Base-by-base conservation (phyloP, 2,113 vertebrate genomes). In the Panthera tigris region DNA sequence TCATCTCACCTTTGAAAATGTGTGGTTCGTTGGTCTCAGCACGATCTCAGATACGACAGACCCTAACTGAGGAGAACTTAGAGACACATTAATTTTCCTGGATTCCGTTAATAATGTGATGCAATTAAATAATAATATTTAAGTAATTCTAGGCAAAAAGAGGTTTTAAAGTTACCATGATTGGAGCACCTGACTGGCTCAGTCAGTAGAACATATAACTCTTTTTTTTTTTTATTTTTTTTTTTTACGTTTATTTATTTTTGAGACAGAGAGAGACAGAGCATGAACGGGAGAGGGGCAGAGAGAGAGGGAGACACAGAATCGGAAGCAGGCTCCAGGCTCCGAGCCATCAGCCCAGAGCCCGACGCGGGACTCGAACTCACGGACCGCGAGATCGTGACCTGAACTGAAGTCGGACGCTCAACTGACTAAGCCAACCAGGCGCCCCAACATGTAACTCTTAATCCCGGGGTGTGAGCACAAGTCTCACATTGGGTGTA, bases 81-180 rank as follows among this genome's bases (percentile, higher is more conserved):
- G 41, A 96, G 41, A 80, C 39, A 33, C 18, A 97, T 87, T 89
- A 66, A 94, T n/a, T 18, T 21, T 71, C 95, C 73, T 2, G 45
- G 25, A 76, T 76, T 11, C 12, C 66, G 82, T 80, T 92, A 90
- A 81, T 50, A 84, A 95, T 66, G 7, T 12, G 39, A 81, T 84
- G 13, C 10, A 91, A 80, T 84, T 95, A 96, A 90, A 93, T 21
- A 91, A 73, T 82, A 79, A 65, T 65, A 29, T 52, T 78, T 95
- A 90, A 84, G 52, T 80, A 85, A 88, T 48, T 18, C 12, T 48
- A 71, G 48, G 1, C 7, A 23, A 50, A 74, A 81, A 29, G 63
- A 50, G 13, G 9, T 84, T 91, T 81, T 91, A 41, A 97, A 79
- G 19, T 69, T 78, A 48, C 7, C 41, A 48, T 25, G 27, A 78